phyloP scores from a whole-genome alignment of 2,113 vertebrate species.

The Pangasianodon hypophthalmus region DNA sequence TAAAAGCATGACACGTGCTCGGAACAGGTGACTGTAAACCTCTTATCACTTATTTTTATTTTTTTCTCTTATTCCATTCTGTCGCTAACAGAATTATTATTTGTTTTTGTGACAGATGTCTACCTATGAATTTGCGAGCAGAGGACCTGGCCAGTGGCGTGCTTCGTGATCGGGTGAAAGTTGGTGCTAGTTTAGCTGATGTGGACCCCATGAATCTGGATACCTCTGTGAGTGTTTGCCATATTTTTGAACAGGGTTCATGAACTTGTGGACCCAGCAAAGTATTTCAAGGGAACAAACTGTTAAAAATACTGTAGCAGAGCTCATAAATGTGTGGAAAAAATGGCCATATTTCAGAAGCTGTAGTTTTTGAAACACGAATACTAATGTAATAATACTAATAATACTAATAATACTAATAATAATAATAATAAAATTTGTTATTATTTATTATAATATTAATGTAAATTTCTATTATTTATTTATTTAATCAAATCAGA shows the following conservation, averaged over 20 bases:
- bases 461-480: too few relatives aligned
- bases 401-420: too few relatives aligned
- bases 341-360: not conserved
- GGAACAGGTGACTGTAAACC: constrained; percentile 82
- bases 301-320: not conserved
- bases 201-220: constrained; percentile 98
- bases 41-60: not conserved
- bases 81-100: not conserved
- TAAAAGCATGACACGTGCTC: constrained; percentile 96
- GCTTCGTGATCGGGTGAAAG: constrained; percentile 91
- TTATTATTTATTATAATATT: too few relatives aligned
- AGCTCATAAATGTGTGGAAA: not conserved
- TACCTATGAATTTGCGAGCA: constrained; percentile 92
- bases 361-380: not conserved
- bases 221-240: constrained; percentile 79
- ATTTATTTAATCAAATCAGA: too few relatives aligned
- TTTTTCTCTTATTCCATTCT: not conserved
- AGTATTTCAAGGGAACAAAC: not conserved
- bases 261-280: not conserved
- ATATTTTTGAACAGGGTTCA: not conserved
- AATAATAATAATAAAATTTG: too few relatives aligned
- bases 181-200: constrained; percentile 94
- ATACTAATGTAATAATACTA: too few relatives aligned
- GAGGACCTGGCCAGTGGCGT: constrained; percentile 93
- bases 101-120: constrained; percentile 76